These are phyloP conservation scores for Rotaria magnacalcarata DNA, from an alignment of 2,888 invertebrate species.

Conservation along the genomic window DNA sequence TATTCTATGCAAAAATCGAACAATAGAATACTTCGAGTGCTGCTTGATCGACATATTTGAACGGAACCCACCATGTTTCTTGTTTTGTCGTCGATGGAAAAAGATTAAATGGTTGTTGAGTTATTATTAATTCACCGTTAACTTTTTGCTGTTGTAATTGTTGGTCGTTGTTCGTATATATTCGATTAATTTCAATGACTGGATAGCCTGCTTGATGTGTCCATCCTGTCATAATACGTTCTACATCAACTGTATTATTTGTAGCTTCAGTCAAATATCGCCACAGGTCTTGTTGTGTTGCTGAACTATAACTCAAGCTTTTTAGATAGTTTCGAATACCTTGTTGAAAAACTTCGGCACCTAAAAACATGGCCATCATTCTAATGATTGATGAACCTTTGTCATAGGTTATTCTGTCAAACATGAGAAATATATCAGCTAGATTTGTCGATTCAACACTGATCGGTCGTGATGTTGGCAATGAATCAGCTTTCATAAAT, in stretches of 20 bases:
- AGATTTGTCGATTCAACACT: constrained; percentile 64
- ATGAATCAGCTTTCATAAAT: constrained; percentile 38
- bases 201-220: constrained; percentile 45
- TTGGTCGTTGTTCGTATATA: not conserved
- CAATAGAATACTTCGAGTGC: not conserved
- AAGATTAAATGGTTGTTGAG: not conserved
- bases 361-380: constrained; percentile 87
- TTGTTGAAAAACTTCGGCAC: constrained; percentile 67
- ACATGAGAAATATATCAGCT: constrained; percentile 89
- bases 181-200: constrained; percentile 28
- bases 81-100: not conserved
- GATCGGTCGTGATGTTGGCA: constrained; percentile 37
- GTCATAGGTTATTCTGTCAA: constrained; percentile 91
- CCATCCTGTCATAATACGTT: constrained; percentile 41
- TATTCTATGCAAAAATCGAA: too few species aligned
- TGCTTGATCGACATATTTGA: not conserved
- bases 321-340: not conserved
- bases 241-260: not conserved
- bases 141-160: not conserved
- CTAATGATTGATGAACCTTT: constrained; percentile 90
- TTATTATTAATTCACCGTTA: not conserved
- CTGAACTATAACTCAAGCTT: not conserved
- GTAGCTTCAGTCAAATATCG: not conserved
- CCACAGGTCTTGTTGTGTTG: not conserved
- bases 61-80: not conserved